Percentiles rank a stretch among this genome's conserved stretches.
Conservation (phyloP, 2,797 vertebrate species). For the Perodicticus potto region DNA sequence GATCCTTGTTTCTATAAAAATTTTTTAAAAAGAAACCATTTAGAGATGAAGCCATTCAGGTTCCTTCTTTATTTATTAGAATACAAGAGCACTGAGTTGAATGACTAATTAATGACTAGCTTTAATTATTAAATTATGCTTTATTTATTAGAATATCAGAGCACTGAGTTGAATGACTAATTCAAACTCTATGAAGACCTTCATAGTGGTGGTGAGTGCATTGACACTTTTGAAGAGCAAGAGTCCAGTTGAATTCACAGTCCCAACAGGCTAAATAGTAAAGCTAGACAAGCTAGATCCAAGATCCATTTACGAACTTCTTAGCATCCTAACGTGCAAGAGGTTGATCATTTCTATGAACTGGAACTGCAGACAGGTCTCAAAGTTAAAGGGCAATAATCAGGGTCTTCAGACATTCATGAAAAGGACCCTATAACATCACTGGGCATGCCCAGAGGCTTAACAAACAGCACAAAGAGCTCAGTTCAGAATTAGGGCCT, state of each 20-base stretch:
- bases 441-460: background rate
- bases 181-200: slow-evolving; percentile 51
- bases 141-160: slow-evolving; percentile 11
- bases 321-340: background rate
- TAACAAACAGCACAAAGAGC: background rate
- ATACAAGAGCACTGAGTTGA: background rate
- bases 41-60: background rate
- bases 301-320: background rate
- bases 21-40: background rate
- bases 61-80: slow-evolving; percentile 7
- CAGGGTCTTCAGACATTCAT: background rate
- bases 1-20: background rate
- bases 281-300: background rate
- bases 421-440: background rate
- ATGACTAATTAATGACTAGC: background rate
- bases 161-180: background rate
- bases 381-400: background rate
- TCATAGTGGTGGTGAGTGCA: background rate
- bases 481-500: background rate
- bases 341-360: slow-evolving; percentile 21
- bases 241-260: background rate
- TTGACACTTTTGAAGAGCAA: background rate
- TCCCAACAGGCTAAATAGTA: background rate
- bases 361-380: background rate
- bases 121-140: too few relatives aligned